Base-by-base conservation (phyloP, 2,888 invertebrate genomes). In the Caenorhabditis wallacei region DNA sequence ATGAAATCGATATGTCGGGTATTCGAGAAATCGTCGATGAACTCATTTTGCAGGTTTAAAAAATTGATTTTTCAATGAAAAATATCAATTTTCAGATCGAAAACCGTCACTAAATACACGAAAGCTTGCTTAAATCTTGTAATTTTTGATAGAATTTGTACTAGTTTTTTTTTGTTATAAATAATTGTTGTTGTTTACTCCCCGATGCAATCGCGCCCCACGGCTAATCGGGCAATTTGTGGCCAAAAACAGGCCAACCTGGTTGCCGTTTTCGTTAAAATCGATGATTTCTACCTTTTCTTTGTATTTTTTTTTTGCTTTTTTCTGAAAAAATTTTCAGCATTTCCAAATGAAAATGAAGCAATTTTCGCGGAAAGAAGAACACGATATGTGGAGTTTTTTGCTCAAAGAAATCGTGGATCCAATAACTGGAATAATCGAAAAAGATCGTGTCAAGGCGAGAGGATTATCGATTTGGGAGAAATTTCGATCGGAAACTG, bases 381-480 rank as follows among this genome's bases (percentile, higher is more conserved):
- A 56, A 4, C 8, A 10, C 24, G 18, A 13, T 4, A 69, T 69
- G 69, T 69, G 69, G 69, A 16, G 26, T 2, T 69, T 69, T 26
- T 22, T 69, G 13, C 69, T 69, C 7, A 43, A 43, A 40, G 69
- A 69, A 56, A 54, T 56, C 18, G 18, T 13, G 1, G 18, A 69
- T 43, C 69, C 69, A 10, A 1, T 56, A 13, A 56, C 54, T n/a
- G 56, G 56, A 43, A n/a, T 40, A 1, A 26, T 69, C 7, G 69
- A 69, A 18, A 30, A 37, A 22, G 56, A 69, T 26, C 16, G 69
- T 10, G 8, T 69, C 2, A 20, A 24, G 24, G 40, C 56, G 30
- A 54, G 43, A 43, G 69, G 69, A 43, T 37, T 69, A 26, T 26
- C 26, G 11, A 8, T 69, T 43, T 69, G 69, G 69, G 69, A 69